A percentile compares a stretch with the other conserved stretches of the same genome.
Conservation (phyloP, 2,797 vertebrate genomes). For the Bucorvus abyssinicus region DNA sequence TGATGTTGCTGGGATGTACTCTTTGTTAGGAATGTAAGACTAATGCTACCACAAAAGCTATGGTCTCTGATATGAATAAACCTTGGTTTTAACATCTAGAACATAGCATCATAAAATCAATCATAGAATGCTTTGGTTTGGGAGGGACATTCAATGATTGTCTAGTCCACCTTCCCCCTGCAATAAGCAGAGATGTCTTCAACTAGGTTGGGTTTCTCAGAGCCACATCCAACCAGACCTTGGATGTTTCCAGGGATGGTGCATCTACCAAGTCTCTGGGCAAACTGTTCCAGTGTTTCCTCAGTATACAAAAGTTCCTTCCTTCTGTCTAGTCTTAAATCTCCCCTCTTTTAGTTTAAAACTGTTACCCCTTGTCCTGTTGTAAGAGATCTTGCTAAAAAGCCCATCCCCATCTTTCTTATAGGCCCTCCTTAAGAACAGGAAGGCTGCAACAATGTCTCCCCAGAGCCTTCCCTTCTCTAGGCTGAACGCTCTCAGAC, state of each 20-base stretch:
- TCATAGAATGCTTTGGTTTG: too few species aligned
- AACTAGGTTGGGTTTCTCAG: background rate
- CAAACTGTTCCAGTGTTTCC: background rate
- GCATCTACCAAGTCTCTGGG: background rate
- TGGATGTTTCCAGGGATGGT: background rate
- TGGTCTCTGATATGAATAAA: too few species aligned
- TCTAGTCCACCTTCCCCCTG: too few species aligned
- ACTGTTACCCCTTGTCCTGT: background rate
- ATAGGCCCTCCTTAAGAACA: background rate
- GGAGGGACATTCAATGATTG: too few species aligned
- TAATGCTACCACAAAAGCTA: too few species aligned
- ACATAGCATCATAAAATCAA: too few species aligned
- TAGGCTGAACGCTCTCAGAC: background rate
- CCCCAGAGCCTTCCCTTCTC: background rate
- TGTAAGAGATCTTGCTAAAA: accelerated
- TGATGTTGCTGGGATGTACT: too few species aligned
- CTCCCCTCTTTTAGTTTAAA: background rate
- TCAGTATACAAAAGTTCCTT: background rate
- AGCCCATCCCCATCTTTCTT: background rate
- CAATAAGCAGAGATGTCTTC: background rate
- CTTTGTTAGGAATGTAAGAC: too few species aligned
- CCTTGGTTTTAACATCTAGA: too few species aligned
- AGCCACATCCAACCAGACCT: background rate
- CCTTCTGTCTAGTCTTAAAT: background rate
- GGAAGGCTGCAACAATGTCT: background rate